Evolutionary conservation across 2,797 vertebrate genomes (phyloP).

Genomic region (Pipistrellus kuhlii): DNA sequence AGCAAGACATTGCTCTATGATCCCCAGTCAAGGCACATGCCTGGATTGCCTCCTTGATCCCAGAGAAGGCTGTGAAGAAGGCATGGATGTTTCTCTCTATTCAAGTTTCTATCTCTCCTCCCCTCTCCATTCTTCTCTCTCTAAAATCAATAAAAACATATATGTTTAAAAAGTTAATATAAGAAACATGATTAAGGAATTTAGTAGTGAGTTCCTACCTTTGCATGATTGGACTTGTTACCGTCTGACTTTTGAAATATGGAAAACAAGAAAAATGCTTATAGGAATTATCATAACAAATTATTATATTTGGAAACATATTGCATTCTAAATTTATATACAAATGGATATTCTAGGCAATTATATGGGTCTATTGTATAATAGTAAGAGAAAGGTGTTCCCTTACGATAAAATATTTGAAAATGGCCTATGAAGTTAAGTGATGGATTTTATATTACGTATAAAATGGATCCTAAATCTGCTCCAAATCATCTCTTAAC

Average conservation of each 20-base stretch:
- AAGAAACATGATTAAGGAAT: neutral
- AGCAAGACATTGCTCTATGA: no score
- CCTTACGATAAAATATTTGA: no score
- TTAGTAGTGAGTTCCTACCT: neutral
- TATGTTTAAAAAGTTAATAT: neutral
- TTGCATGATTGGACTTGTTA: neutral
- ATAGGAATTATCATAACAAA: neutral
- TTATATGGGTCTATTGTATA: neutral
- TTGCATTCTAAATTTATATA: neutral
- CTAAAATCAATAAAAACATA: no score
- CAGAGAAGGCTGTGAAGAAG: no score
- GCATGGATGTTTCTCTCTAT: no score
- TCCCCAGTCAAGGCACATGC: no score
- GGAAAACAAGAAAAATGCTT: neutral
- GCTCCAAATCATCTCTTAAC: neutral
- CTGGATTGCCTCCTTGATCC: no score
- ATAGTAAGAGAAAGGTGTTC: neutral
- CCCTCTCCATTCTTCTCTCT: no score
- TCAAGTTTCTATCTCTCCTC: no score
- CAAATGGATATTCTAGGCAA: neutral
- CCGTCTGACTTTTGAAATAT: neutral
- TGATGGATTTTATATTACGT: neutral
- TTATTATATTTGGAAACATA: slow-evolving; percentile 6
- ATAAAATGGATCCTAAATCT: neutral
- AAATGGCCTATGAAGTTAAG: neutral